Evolutionary conservation across 2,797 vertebrate species (phyloP), one percentile per base, ranked within the genome.

Genomic region (Staurois parvus): DNA sequence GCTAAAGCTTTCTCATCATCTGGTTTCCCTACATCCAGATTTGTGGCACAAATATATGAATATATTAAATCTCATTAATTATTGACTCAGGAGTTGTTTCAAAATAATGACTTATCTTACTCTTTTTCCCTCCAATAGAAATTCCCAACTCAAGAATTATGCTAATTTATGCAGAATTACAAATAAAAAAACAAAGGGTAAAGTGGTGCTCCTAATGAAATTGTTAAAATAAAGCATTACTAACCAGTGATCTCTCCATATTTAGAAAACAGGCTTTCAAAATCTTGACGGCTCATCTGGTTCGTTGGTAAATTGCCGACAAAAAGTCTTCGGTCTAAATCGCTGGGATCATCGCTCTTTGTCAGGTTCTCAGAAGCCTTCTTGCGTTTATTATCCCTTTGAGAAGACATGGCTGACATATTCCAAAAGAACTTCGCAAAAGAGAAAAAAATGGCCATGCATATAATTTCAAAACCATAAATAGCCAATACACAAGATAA

Each of bases 311-410:
- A 97, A 97, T 95, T 97, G 90, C 95, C 96, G 87, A 98, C 94
- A 96, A 96, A 98, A 96, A 97, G 94, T 92, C 96, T 92, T 93
- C 96, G 94, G 89, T 97, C 96, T 95, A 97, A 94, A 92, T 96
- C 96, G 85, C 93, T 92, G 2, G 96, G 97, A 85, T 96, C 93
- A 90, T 93, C 96, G 91, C 94, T 96, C 95, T 95, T 95, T 93
- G 95, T 96, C 89, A 81, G 89, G 86, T 91, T 92, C 84, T 87
- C 67, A 59, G 87, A 85, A 73, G 94, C 76, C 75, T 90, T 90
- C 89, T 88, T 89, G 89, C 94, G n/a, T n/a, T n/a, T 96, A 92
- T 91, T 92, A 90, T 92, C 97, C 94, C 95, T 94, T 95, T 95
- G 93, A 91, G 93, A 94, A 92, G 95, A 95, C 95, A 97, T 96